Conservation (phyloP, 2,797 vertebrate genomes). For the Peromyscus nudipes region DNA sequence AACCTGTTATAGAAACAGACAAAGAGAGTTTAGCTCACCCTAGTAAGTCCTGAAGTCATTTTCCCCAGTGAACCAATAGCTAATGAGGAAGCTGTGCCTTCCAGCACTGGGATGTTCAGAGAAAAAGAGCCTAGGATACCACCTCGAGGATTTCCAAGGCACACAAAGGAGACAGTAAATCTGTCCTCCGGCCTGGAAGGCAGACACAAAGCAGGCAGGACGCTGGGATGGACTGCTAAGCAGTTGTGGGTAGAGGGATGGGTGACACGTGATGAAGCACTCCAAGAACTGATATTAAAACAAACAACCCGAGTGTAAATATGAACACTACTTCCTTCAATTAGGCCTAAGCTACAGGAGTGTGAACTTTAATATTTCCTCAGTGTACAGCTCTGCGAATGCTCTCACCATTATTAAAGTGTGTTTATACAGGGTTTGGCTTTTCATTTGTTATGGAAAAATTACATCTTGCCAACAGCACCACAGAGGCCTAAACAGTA, state of each 20-base stretch:
- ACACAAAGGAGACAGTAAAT: slow-evolving; percentile 46
- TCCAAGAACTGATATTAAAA: slow-evolving; percentile 67
- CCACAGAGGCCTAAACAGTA: slow-evolving; percentile 78
- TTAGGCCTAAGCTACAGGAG: slow-evolving; percentile 79
- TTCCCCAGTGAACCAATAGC: slow-evolving; percentile 35
- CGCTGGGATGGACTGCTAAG: neutral
- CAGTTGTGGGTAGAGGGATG: slow-evolving; percentile 25
- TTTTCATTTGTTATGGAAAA: slow-evolving; percentile 83
- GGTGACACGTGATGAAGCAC: slow-evolving; percentile 25
- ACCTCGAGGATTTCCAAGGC: slow-evolving; percentile 27
- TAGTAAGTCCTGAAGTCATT: slow-evolving; percentile 42
- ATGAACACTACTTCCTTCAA: slow-evolving; percentile 79
- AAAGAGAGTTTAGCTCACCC: slow-evolving; percentile 13
- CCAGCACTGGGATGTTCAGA: neutral
- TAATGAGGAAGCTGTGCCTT: slow-evolving; percentile 55
- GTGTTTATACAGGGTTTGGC: slow-evolving; percentile 77
- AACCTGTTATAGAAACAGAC: neutral
- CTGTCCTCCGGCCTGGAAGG: slow-evolving; percentile 33
- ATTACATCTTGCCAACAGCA: slow-evolving; percentile 80
- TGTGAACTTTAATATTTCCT: slow-evolving; percentile 82
- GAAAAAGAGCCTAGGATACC: neutral
- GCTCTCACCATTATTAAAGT: slow-evolving; percentile 79
- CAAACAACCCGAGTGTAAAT: slow-evolving; percentile 81
- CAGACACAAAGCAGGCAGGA: slow-evolving; percentile 57
- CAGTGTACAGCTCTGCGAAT: slow-evolving; percentile 53